Evolutionary conservation across 2,797 vertebrate species (phyloP), one percentile per base, ranked within the genome.

Genomic region (Tangara arthus): DNA sequence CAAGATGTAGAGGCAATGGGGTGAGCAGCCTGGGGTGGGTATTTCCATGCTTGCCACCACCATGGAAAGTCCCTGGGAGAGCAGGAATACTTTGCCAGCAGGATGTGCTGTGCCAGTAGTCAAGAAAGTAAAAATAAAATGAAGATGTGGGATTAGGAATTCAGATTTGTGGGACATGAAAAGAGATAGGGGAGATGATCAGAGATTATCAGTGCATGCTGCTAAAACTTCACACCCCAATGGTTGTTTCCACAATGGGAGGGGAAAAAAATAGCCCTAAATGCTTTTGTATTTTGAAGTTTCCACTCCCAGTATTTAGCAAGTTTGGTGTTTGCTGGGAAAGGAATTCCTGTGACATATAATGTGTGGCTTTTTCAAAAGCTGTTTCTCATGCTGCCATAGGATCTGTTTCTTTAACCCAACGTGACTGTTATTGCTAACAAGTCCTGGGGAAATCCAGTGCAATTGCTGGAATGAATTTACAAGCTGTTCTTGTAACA

Each of bases 1-100:
- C 7, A 59, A 49, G 20, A 30, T 1, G 3, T 8, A 59, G 8
- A 41, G 14, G 16, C 0, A 0, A 26, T 35, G 30, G 30, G 16
- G 7, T 0, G 1, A 83, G 61, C 49, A 71, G 57, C 37, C 35
- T 15, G 16, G 7, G 5, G 21, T 56, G 34, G 57, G 23, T 64
- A 77, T 78, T 86, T 73, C 53, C 23, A 52, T 0, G 0, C 28
- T 37, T 63, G 15, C 20, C 2, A 4, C 28, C 18, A 75, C 57
- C 46, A 53, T 6, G 61, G 34, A 3, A 89, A 76, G n/a, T 39
- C 34, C 39, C 46, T 65, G 50, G 37, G 50, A 86, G 21, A 81
- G 18, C 19, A 64, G 16, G 42, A 81, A 75, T n/a, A 30, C 13
- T 16, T 78, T 24, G 13, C 22, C 4, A 3, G 12, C 10, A 30